Evolutionary conservation across 2,888 invertebrate species (phyloP).

Genomic region (Drosophila falleni): DNA sequence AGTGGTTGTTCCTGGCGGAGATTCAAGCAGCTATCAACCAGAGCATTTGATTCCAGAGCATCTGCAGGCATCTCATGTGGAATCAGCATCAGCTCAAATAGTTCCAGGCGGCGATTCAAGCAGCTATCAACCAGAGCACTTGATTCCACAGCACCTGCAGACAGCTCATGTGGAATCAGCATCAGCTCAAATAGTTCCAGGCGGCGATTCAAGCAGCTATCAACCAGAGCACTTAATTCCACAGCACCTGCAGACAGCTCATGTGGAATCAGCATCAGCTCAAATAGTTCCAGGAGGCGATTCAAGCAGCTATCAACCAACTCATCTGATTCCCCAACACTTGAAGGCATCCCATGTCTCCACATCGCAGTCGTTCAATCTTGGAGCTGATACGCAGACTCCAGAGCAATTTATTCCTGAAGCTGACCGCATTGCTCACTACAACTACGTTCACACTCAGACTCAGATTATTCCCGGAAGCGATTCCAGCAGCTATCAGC

Average conservation of each 20-base stretch:
- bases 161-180: neutral
- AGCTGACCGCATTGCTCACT: constrained; percentile 28
- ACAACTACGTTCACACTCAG: no score
- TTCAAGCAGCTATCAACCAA: constrained; percentile 36
- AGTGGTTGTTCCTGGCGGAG: constrained; percentile 23
- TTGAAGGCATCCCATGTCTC: constrained; percentile 5
- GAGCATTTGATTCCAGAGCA: no score
- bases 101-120: constrained; percentile 24
- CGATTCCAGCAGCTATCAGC: constrained; percentile 35
- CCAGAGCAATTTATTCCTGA: constrained; percentile 56
- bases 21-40: constrained; percentile 37
- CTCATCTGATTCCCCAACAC: constrained; percentile 23
- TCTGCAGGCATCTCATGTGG: no score
- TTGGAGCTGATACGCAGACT: constrained; percentile 55
- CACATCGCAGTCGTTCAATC: constrained; percentile 17
- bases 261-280: no score
- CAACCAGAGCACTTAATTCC: constrained; percentile 35
- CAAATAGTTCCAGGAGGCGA: constrained; percentile 27
- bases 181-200: constrained; percentile 13
- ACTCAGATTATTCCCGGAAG: constrained; percentile 12
- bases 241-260: constrained; percentile 2
- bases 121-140: constrained; percentile 35
- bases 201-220: constrained; percentile 34
- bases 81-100: no score
- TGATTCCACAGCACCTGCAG: constrained; percentile 33